Evolutionary conservation across 2,113 vertebrate genomes (phyloP).

Genomic region (Malaclemys terrapin): DNA sequence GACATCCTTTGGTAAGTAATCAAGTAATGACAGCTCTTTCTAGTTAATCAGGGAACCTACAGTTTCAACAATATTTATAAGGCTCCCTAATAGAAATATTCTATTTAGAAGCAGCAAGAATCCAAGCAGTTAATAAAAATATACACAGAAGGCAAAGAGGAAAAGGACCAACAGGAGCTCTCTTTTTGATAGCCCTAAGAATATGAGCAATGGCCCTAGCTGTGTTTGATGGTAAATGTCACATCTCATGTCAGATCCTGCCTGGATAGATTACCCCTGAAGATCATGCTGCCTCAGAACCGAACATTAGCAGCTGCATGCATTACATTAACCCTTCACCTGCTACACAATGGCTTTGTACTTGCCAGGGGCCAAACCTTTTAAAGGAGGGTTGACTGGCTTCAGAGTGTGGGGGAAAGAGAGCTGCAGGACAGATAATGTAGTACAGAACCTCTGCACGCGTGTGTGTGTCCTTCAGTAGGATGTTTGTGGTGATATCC

Average conservation of each 20-base stretch:
- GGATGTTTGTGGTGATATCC: background rate
- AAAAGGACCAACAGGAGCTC: background rate
- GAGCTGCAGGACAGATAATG: conserved; percentile 44
- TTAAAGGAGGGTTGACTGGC: conserved; percentile 60
- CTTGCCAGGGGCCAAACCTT: conserved; percentile 47
- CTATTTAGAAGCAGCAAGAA: background rate
- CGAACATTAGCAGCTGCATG: conserved; percentile 70
- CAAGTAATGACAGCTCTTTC: conserved; percentile 59
- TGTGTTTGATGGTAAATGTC: conserved; percentile 60
- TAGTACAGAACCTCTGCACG: background rate
- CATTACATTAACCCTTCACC: conserved; percentile 71
- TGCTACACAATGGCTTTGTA: conserved; percentile 40
- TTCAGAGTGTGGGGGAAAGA: conserved; percentile 19
- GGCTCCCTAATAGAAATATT: conserved; percentile 47
- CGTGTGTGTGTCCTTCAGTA: conserved; percentile 15
- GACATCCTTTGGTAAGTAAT: conserved; percentile 43
- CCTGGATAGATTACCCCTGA: conserved; percentile 63
- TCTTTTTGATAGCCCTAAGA: conserved; percentile 29
- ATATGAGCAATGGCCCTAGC: conserved; percentile 24
- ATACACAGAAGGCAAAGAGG: background rate
- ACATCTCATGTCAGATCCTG: conserved; percentile 68
- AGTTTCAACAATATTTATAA: background rate
- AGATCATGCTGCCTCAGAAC: conserved; percentile 65
- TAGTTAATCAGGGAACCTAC: conserved; percentile 51
- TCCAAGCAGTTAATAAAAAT: conserved; percentile 18